Base-by-base conservation (phyloP, 2,113 vertebrate species). In the Hepsetus odoe region DNA sequence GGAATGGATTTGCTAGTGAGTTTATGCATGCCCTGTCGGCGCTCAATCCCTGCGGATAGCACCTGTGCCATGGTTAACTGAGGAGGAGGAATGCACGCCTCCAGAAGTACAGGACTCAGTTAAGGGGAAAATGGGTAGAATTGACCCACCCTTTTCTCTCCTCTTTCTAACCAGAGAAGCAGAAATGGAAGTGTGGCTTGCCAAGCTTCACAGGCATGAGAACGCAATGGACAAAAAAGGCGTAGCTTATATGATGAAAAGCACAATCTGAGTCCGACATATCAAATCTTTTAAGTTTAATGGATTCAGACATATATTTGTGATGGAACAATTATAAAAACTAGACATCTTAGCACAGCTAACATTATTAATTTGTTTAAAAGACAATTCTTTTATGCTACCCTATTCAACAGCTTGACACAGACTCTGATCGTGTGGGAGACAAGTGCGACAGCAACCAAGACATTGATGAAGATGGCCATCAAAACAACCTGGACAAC, bases 401-500 rank as follows among this genome's bases (percentile, higher is more conserved):
- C 9, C 77, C 76, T 10, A 55, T 67, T 40, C 67, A 14, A 38
- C 85, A 99, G 98, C 89, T 95, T 62, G 98, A 99, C 86, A 94
- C 96, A 0, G 98, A 99, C 82, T 97, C 97, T 16, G 97, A 98
- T 82, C 96, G 75, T 6, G 96, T 99, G 40, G 98, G 98, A 73
- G 98, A 99, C 77, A 91, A 95, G 55, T 99, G 98, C 33, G 98
- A 99, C 90, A 97, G 93, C 85, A 99, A 99, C 86, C 95, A 99
- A 87, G 97, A 99, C 82, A 99, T 99, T n/a, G 98, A 99, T 79
- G 98, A 99, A 85, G 98, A 99, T 5, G 98, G 98, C 59, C 97
- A 98, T 89, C 98, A 99, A 89, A 99, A 99, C 92, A 99, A 99
- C 77, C 90, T 99, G 85, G 98, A 99, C 92, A 99, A 99, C 87